Evolutionary conservation across 2,888 invertebrate genomes (phyloP).

Genomic region (Acanthosepion lycidas): DNA sequence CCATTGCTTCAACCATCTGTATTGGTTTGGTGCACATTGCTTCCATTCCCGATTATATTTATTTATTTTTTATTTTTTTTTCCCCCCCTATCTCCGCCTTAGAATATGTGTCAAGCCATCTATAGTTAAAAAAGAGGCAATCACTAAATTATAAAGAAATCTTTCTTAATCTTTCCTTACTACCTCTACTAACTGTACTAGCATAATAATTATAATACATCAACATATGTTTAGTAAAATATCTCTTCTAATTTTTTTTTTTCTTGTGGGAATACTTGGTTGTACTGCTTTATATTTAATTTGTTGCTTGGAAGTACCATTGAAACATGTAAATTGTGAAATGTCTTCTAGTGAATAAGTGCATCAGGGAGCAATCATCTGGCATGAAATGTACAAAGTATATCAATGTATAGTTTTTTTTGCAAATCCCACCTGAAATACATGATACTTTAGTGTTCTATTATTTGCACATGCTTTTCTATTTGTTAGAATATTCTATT

Average conservation of each 20-base stretch:
- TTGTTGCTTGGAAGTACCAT: background rate
- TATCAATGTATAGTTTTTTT: background rate
- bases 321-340: background rate
- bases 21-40: conserved; percentile 14
- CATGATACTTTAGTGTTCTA: background rate
- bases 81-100: background rate
- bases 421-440: background rate
- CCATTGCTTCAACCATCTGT: background rate
- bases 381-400: background rate
- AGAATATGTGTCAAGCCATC: conserved; percentile 46
- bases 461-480: background rate
- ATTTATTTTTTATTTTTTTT: background rate
- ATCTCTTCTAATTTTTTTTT: background rate
- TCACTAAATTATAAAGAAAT: background rate
- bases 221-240: background rate
- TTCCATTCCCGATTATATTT: background rate
- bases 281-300: background rate
- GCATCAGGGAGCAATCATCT: background rate
- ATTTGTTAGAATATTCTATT: background rate
- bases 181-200: background rate
- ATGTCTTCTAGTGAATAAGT: background rate
- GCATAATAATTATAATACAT: background rate
- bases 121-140: background rate
- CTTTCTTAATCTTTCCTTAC: background rate
- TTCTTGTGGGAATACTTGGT: background rate